phyloP scores from a whole-genome alignment of 2,113 vertebrate species.

The Salvator merianae region DNA sequence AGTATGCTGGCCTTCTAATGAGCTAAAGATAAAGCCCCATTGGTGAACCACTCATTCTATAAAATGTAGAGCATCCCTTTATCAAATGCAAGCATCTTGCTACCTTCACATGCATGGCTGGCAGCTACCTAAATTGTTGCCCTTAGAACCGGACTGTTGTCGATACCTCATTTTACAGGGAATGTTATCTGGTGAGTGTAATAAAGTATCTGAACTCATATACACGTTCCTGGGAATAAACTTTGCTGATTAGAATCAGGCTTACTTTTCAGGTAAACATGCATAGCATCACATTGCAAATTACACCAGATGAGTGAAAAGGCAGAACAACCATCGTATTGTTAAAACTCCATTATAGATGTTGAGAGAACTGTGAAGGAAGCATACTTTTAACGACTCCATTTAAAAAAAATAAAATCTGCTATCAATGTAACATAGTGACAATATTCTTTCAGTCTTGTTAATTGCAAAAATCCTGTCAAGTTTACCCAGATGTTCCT shows the following conservation, averaged over 20 bases:
- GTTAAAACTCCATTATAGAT: neutral
- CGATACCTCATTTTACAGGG: no score
- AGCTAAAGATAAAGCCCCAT: slow-evolving; percentile 33
- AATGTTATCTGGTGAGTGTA: no score
- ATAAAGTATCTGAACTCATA: neutral
- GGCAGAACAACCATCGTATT: neutral
- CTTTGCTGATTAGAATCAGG: neutral
- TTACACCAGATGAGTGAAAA: neutral
- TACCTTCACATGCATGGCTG: neutral
- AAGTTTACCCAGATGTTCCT: neutral
- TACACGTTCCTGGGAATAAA: neutral
- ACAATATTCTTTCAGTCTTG: neutral
- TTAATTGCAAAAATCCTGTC: neutral
- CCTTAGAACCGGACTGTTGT: slow-evolving; percentile 10
- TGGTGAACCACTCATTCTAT: slow-evolving; percentile 22
- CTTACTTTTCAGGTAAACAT: neutral
- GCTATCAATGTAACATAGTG: no score
- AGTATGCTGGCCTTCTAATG: slow-evolving; percentile 26
- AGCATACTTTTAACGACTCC: no score
- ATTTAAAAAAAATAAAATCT: no score
- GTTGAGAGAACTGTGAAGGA: neutral
- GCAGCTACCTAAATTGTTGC: neutral
- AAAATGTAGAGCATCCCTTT: slow-evolving; percentile 2
- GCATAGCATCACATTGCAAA: neutral
- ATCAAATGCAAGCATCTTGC: neutral